A percentile compares a stretch with the other conserved stretches of the same genome.
Conservation (phyloP, 2,888 invertebrate species). For the Scotopteryx bipunctaria region DNA sequence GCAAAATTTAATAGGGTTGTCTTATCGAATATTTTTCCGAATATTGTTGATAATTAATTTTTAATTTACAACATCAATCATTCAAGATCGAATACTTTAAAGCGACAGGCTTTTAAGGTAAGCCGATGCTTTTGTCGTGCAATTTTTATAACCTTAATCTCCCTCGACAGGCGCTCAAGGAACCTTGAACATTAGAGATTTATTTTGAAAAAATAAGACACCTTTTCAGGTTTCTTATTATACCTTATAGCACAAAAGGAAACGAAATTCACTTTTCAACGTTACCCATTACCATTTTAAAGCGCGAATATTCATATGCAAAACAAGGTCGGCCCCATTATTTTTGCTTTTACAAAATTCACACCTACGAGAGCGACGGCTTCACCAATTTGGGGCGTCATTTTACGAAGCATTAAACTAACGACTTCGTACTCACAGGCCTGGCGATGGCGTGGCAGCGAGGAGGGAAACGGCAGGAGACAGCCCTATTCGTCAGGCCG, state of each 20-base stretch:
- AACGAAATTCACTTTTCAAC: constrained; percentile 24
- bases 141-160: not conserved
- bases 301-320: constrained; percentile 24
- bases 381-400: constrained; percentile 45
- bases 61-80: not conserved
- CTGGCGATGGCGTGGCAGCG: constrained; percentile 3
- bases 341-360: constrained; percentile 34
- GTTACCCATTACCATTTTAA: constrained; percentile 24
- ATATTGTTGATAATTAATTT: not conserved
- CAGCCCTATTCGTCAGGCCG: constrained; percentile 62
- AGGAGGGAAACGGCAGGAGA: constrained; percentile 35
- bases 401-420: constrained; percentile 55
- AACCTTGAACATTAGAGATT: no score
- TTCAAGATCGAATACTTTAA: not conserved
- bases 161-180: not conserved
- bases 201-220: not conserved
- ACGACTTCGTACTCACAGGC: constrained; percentile 50
- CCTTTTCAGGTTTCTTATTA: constrained; percentile 4
- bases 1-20: constrained; percentile 42
- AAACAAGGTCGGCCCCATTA: constrained; percentile 19
- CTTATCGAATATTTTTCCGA: not conserved
- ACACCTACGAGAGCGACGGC: constrained; percentile 31
- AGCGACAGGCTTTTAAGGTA: constrained; percentile 5
- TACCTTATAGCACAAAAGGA: constrained; percentile 22
- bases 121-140: not conserved